These are phyloP conservation scores for Trachurus trachurus DNA, from an alignment of 2,797 vertebrate species.

Conservation along the genomic window DNA sequence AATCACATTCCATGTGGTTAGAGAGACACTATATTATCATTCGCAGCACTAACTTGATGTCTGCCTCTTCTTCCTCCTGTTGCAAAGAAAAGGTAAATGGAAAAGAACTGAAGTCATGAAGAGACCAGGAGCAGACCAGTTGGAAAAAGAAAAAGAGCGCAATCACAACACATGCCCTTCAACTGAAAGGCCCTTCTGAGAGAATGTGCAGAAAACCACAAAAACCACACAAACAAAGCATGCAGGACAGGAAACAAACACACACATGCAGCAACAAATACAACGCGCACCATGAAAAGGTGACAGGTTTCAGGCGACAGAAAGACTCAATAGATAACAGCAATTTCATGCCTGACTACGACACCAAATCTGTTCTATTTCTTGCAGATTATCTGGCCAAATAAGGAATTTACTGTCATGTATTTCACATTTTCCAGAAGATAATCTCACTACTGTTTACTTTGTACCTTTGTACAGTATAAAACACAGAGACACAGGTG, in stretches of 20 bases:
- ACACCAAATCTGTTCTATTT: background rate
- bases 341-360: background rate
- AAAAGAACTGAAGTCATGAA: slow-evolving; percentile 63
- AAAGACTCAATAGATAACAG: slow-evolving; percentile 3
- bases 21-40: slow-evolving; percentile 58
- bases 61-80: slow-evolving; percentile 86
- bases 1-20: slow-evolving; percentile 67
- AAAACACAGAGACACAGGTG: background rate
- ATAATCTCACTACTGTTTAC: background rate
- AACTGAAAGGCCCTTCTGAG: slow-evolving; percentile 63
- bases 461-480: background rate
- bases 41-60: slow-evolving; percentile 92
- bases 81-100: slow-evolving; percentile 74
- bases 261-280: slow-evolving; percentile 32
- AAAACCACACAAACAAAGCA: slow-evolving; percentile 42
- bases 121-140: slow-evolving; percentile 26
- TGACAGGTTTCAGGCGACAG: background rate
- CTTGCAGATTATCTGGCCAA: background rate
- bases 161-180: slow-evolving; percentile 11
- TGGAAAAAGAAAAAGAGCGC: slow-evolving; percentile 23
- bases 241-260: slow-evolving; percentile 49
- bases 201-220: slow-evolving; percentile 56
- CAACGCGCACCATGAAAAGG: background rate
- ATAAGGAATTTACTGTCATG: background rate
- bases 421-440: background rate